phyloP scores from a whole-genome alignment of 1,140 invertebrate species.

The Monomorium pharaonis region DNA sequence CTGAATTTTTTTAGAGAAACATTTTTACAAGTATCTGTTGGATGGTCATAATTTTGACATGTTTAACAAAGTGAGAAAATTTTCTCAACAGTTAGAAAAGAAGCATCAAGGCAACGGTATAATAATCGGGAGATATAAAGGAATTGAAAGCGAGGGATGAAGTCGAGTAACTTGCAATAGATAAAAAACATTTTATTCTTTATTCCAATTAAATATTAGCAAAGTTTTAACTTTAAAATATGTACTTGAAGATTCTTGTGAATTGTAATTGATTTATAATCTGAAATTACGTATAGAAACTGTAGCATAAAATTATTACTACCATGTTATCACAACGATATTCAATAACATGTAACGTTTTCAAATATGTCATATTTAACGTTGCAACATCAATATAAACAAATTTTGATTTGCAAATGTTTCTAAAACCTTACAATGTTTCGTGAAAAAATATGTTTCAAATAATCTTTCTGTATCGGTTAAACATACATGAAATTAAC shows the following conservation, averaged over 20 bases:
- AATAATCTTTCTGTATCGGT: no score
- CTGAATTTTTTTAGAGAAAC: not conserved
- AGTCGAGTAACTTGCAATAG: not conserved
- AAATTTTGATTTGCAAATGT: no score
- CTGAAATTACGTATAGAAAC: no score
- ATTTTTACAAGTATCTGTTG: conserved; percentile 6
- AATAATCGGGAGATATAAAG: not conserved
- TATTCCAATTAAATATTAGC: not conserved
- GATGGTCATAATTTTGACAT: not conserved
- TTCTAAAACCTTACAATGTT: no score
- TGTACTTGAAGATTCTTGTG: not conserved
- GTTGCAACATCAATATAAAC: no score
- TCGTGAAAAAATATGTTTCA: no score
- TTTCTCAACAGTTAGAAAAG: not conserved
- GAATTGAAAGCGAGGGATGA: not conserved
- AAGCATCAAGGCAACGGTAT: not conserved
- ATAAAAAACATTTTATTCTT: not conserved
- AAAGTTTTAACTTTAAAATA: not conserved
- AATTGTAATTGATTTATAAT: not conserved
- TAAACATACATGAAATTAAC: no score
- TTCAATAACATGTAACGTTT: no score
- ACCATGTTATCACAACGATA: no score
- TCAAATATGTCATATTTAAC: no score
- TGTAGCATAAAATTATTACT: no score
- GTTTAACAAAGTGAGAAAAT: conserved; percentile 6